A percentile compares a stretch with the other conserved stretches of the same genome.
Conservation (phyloP, 2,888 invertebrate genomes). For the Campoletis raptor region DNA sequence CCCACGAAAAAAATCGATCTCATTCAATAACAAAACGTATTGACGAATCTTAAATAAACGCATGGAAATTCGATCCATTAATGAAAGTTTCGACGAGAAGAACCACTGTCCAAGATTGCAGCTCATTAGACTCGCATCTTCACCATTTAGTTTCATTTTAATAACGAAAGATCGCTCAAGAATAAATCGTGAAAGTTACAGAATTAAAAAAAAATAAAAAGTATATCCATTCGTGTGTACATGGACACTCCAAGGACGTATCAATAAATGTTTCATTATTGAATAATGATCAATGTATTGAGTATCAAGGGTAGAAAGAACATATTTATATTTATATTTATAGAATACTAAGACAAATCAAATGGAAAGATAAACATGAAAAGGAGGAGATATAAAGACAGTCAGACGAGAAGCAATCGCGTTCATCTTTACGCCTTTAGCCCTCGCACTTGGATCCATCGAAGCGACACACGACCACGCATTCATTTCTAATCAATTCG, state of each 20-base stretch:
- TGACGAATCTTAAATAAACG: not conserved
- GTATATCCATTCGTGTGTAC: not conserved
- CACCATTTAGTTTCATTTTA: constrained; percentile 83
- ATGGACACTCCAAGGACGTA: not conserved
- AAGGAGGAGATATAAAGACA: constrained; percentile 12
- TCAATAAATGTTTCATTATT: not conserved
- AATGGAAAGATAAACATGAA: not conserved
- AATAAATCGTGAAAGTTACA: constrained; percentile 74
- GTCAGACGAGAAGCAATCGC: constrained; percentile 49
- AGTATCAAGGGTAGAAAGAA: too few species aligned
- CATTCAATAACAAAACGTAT: not conserved
- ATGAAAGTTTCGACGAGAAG: constrained; percentile 70
- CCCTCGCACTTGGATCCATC: constrained; percentile 76
- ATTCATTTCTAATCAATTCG: constrained; percentile 83
- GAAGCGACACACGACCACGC: constrained; percentile 78
- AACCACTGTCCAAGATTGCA: constrained; percentile 73
- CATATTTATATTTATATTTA: not conserved
- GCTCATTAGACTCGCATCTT: constrained; percentile 79
- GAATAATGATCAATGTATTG: not conserved
- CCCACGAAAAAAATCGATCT: not conserved
- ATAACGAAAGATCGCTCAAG: constrained; percentile 81
- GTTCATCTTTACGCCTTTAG: constrained; percentile 69
- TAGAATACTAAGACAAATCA: not conserved
- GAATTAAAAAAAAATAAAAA: constrained; percentile 4
- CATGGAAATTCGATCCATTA: not conserved